These are phyloP conservation scores for Paraplagusia blochii DNA, from an alignment of 2,113 vertebrate species.

Conservation along the genomic window DNA sequence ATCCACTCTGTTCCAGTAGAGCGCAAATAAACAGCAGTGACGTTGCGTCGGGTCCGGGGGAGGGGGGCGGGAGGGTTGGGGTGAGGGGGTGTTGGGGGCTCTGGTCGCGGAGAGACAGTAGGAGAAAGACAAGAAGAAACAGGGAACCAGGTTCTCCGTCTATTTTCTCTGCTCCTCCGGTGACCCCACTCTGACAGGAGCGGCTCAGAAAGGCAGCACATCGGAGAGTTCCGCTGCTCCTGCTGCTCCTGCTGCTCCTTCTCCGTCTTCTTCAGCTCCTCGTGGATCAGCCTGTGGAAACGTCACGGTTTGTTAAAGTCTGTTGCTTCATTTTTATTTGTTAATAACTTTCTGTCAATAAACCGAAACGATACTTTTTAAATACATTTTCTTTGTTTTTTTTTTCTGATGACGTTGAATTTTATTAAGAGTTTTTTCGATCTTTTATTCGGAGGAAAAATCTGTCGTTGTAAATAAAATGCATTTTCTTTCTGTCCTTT, in stretches of 20 bases:
- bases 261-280: conserved; percentile 7
- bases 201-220: conserved; percentile 57
- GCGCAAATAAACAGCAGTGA: conserved; percentile 68
- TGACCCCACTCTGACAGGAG: conserved; percentile 63
- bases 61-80: conserved; percentile 40
- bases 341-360: not conserved
- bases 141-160: conserved; percentile 57
- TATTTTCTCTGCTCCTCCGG: conserved; percentile 62
- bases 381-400: not conserved
- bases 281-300: conserved; percentile 22
- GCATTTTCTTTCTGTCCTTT: not conserved
- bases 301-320: conserved; percentile 41
- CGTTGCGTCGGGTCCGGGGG: conserved; percentile 62
- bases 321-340: not conserved
- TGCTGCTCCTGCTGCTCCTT: conserved; percentile 53
- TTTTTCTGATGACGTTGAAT: not conserved
- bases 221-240: conserved; percentile 38
- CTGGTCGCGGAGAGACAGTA: conserved; percentile 51
- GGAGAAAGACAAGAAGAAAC: conserved; percentile 52
- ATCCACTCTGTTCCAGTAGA: conserved; percentile 57
- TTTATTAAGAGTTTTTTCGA: not conserved
- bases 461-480: not conserved
- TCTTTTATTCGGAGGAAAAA: not conserved
- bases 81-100: conserved; percentile 26
- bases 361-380: no score